Evolutionary conservation across 1,140 invertebrate genomes (phyloP).

Genomic region (Scaptomyza hsui): DNA sequence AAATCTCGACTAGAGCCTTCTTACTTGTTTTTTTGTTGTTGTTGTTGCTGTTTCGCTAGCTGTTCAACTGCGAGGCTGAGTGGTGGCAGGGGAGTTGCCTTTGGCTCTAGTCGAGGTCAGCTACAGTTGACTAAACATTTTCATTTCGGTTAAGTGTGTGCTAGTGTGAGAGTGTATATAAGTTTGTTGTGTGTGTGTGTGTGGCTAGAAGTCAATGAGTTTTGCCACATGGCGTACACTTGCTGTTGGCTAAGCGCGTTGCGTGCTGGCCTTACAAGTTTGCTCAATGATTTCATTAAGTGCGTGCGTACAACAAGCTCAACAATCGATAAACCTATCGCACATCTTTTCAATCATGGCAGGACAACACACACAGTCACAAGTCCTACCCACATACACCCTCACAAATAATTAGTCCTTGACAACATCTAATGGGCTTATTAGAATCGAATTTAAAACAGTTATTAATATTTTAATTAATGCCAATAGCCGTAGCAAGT

Average conservation of each 20-base stretch:
- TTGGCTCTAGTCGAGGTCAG: conserved; percentile 52
- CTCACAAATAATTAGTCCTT: conserved; percentile 4
- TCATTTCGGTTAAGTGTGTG: conserved; percentile 57
- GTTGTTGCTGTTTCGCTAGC: conserved; percentile 11
- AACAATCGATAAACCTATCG: conserved; percentile 47
- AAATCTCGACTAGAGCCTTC: too few species aligned
- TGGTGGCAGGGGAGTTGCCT: conserved; percentile 3
- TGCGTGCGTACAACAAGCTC: conserved; percentile 38
- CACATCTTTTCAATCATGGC: conserved; percentile 31
- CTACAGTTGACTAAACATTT: conserved; percentile 81
- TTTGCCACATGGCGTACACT: conserved; percentile 74
- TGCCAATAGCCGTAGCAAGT: conserved; percentile 10
- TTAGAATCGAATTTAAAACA: conserved; percentile 58
- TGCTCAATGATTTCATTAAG: conserved; percentile 74
- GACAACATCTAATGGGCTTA: conserved; percentile 27
- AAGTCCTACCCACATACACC: conserved; percentile 4
- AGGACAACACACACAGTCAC: background rate
- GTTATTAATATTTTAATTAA: conserved; percentile 55
- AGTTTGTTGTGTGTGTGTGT: background rate
- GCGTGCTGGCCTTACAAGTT: conserved; percentile 38
- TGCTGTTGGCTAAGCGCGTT: conserved; percentile 60
- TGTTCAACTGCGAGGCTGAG: conserved; percentile 9
- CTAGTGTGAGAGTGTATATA: conserved; percentile 5
- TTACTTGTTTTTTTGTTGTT: background rate
- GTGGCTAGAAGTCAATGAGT: conserved; percentile 71